Conservation (phyloP, 1,140 invertebrate species). For the Aphelenchoides fujianensis region DNA sequence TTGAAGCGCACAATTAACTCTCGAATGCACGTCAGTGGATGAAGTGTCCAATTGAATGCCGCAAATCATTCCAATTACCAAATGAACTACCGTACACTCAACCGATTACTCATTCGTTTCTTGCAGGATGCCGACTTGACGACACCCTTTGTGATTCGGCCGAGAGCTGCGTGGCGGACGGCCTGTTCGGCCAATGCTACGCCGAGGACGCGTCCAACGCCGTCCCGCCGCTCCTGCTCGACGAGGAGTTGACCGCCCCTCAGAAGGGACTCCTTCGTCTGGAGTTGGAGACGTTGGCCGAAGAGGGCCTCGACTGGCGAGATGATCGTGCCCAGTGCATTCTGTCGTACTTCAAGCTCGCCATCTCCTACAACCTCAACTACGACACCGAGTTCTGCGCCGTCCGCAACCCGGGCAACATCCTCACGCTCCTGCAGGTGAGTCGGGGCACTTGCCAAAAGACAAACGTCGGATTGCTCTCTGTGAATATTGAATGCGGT, state of each 20-base stretch:
- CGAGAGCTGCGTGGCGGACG: conserved; percentile 46
- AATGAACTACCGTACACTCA: no score
- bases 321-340: conserved; percentile 47
- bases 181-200: conserved; percentile 51
- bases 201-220: conserved; percentile 27
- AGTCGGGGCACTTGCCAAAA: not conserved
- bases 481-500: not conserved
- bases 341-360: conserved; percentile 48
- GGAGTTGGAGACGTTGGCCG: conserved; percentile 39
- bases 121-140: conserved; percentile 43
- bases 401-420: conserved; percentile 44
- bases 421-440: conserved; percentile 45
- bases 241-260: conserved; percentile 27
- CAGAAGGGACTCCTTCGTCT: conserved; percentile 37
- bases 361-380: conserved; percentile 36
- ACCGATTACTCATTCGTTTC: no score
- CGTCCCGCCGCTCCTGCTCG: conserved; percentile 37
- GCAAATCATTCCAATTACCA: no score
- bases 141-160: conserved; percentile 38
- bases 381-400: conserved; percentile 51
- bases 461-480: no score
- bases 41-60: no score
- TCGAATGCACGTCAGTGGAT: no score
- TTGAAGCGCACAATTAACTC: no score
- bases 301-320: conserved; percentile 46